Percentiles rank a stretch among this genome's conserved stretches.
phyloP scores from a whole-genome alignment of 2,113 vertebrate species.

The Enhydra lutris region DNA sequence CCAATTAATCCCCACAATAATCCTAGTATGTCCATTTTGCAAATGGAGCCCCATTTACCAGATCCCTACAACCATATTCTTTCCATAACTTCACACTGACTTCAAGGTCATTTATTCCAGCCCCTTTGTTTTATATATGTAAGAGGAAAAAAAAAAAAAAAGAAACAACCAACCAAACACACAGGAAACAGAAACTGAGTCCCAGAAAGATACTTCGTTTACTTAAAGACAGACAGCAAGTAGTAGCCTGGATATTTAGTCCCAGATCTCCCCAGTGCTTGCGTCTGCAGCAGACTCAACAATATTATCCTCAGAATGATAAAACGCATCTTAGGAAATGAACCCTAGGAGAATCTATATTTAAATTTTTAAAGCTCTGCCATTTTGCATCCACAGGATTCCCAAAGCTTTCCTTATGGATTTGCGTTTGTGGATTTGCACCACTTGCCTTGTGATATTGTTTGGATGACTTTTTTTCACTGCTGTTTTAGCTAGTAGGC shows the following conservation, averaged over 20 bases:
- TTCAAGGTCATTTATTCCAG: neutral
- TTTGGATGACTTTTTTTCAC: neutral
- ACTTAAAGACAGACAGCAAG: neutral
- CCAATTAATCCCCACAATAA: neutral
- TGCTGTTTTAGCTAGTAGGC: neutral
- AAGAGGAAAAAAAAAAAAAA: rapidly evolving
- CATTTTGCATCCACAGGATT: neutral
- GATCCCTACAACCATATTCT: neutral
- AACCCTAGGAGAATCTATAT: neutral
- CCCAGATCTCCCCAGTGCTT: neutral
- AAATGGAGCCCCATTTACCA: neutral
- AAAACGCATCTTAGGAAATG: neutral
- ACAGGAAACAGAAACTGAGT: neutral
- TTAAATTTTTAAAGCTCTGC: neutral
- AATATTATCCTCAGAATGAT: neutral
- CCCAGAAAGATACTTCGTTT: neutral
- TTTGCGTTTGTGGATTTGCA: neutral
- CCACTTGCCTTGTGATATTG: neutral
- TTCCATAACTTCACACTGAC: neutral
- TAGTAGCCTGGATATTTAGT: neutral
- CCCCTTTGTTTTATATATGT: neutral
- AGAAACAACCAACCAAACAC: neutral
- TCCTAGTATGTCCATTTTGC: neutral
- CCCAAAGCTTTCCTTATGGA: neutral
- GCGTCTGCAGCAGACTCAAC: neutral